These are phyloP conservation scores for Drosophila obscura DNA, from an alignment of 1,140 invertebrate genomes.

Conservation along the genomic window DNA sequence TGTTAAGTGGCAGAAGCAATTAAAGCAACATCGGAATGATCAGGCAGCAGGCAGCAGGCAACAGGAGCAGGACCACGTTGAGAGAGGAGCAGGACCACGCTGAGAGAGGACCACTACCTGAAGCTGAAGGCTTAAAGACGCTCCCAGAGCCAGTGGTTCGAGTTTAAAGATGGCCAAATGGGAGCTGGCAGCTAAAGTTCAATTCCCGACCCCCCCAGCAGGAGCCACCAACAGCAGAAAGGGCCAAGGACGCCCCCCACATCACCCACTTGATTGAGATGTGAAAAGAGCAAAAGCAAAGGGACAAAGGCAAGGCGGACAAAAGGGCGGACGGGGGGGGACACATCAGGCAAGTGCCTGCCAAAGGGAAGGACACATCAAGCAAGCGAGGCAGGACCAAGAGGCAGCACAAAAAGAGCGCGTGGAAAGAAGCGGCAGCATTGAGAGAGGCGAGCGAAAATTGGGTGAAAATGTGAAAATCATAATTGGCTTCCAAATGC, in stretches of 20 bases:
- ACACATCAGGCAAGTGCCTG: too few species aligned
- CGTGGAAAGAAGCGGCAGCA: too few species aligned
- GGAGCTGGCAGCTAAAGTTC: too few species aligned
- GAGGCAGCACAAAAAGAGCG: too few species aligned
- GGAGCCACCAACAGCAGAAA: constrained; percentile 8
- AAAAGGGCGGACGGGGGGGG: not conserved
- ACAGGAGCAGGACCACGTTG: not conserved
- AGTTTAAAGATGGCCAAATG: too few species aligned
- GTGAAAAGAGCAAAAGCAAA: constrained; percentile 47
- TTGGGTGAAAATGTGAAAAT: constrained; percentile 65
- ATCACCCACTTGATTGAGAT: constrained; percentile 69
- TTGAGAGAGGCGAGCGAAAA: not conserved
- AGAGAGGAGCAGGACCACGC: too few species aligned
- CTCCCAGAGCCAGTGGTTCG: too few species aligned
- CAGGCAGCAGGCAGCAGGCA: too few species aligned
- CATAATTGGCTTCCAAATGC: constrained; percentile 82
- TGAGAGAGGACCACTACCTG: not conserved
- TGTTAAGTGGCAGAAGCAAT: constrained; percentile 81
- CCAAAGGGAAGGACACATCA: too few species aligned
- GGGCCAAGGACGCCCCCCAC: constrained; percentile 26
- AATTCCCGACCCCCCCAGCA: not conserved
- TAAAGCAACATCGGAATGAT: constrained; percentile 44
- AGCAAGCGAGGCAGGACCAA: constrained; percentile 1
- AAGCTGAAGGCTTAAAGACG: too few species aligned
- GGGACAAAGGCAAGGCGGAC: constrained; percentile 3